Conservation (phyloP, 2,113 vertebrate species). For the Strix aluco region DNA sequence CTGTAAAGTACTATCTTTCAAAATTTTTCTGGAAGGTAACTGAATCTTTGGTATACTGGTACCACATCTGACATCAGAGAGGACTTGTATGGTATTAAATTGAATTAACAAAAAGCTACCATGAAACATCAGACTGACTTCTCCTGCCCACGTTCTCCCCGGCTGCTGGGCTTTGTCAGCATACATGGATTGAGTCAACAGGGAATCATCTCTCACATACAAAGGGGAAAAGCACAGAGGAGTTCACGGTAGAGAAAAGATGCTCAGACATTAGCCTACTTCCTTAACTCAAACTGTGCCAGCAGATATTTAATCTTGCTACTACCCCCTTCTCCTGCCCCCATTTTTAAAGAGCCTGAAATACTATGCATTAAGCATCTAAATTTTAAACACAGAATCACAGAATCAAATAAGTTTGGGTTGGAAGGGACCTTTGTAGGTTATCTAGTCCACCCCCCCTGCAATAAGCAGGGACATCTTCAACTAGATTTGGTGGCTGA, state of each 20-base stretch:
- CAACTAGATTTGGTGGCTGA: background rate
- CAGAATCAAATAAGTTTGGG: background rate
- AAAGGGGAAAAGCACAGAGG: background rate
- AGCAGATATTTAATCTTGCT: background rate
- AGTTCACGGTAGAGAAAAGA: background rate
- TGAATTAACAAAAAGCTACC: background rate
- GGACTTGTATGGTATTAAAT: background rate
- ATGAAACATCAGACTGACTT: background rate
- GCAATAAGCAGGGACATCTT: background rate
- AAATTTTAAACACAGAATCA: background rate
- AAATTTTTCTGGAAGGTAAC: background rate
- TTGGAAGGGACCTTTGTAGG: background rate
- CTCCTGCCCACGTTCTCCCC: background rate
- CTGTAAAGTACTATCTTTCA: background rate
- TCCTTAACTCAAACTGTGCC: background rate
- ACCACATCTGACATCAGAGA: background rate
- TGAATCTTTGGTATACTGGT: background rate
- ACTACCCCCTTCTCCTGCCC: fast-evolving
- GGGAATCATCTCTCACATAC: background rate
- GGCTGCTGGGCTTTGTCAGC: background rate
- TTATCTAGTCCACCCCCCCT: background rate
- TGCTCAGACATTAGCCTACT: background rate
- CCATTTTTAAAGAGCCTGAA: background rate
- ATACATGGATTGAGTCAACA: background rate
- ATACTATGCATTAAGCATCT: background rate